Percentiles rank a stretch among this genome's conserved stretches.
These are phyloP conservation scores for Eristalinus aeneus DNA, from an alignment of 2,888 invertebrate species.

Conservation along the genomic window DNA sequence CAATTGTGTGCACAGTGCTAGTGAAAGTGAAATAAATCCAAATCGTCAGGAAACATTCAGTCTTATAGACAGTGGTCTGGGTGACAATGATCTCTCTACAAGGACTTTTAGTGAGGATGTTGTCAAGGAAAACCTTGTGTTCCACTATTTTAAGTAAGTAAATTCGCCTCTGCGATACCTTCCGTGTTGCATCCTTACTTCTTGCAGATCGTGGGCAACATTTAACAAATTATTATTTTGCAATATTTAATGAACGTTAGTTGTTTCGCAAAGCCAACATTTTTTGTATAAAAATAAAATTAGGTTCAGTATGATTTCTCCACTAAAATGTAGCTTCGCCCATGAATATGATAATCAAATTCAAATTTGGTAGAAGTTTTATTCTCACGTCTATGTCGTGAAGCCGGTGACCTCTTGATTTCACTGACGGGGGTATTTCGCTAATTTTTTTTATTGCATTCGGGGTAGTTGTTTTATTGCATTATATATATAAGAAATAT, in stretches of 20 bases:
- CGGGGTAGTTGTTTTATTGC: neutral
- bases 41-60: neutral
- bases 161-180: no score
- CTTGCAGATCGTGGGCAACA: no score
- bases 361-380: neutral
- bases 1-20: neutral
- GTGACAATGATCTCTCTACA: neutral
- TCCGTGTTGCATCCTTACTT: no score
- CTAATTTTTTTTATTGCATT: neutral
- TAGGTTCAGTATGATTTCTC: neutral
- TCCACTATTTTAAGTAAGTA: conserved; percentile 57
- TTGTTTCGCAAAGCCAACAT: no score
- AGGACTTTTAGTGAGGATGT: conserved; percentile 26
- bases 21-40: neutral
- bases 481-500: neutral
- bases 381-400: neutral
- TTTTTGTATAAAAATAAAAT: no score
- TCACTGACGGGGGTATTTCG: neutral
- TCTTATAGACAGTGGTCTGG: neutral
- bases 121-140: conserved; percentile 28
- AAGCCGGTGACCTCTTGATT: neutral
- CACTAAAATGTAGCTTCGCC: neutral
- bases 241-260: no score
- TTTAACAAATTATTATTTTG: no score
- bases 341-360: neutral